phyloP scores from a whole-genome alignment of 2,797 vertebrate species.

The Bradypus variegatus region DNA sequence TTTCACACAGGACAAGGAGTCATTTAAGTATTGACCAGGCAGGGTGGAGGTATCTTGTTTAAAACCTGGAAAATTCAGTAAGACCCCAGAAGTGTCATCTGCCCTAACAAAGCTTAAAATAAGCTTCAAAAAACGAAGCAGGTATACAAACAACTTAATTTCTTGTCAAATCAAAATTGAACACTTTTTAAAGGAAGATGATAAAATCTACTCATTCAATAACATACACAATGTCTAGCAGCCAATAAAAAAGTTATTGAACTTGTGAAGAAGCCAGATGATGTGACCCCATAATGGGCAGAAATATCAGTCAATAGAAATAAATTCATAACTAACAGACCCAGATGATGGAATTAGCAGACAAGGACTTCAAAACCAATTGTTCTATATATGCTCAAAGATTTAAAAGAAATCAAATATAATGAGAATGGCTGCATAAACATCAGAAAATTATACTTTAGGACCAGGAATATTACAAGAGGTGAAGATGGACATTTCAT shows the following conservation, averaged over 20 bases:
- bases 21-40: neutral
- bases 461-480: neutral
- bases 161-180: neutral
- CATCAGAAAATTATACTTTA: neutral
- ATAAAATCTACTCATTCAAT: neutral
- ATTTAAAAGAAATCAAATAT: slow-evolving; percentile 2
- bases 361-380: neutral
- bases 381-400: neutral
- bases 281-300: neutral
- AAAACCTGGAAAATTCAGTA: neutral
- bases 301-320: neutral
- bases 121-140: neutral
- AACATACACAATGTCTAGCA: neutral
- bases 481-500: neutral
- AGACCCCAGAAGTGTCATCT: neutral
- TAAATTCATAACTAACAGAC: neutral
- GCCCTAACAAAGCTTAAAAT: neutral
- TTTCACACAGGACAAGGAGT: neutral
- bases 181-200: neutral
- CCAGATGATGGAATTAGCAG: neutral
- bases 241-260: neutral
- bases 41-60: neutral
- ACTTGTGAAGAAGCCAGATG: neutral
- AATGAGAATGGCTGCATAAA: neutral
- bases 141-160: neutral